Conservation (phyloP, 2,797 vertebrate genomes). For the Malacoctenus gilli region DNA sequence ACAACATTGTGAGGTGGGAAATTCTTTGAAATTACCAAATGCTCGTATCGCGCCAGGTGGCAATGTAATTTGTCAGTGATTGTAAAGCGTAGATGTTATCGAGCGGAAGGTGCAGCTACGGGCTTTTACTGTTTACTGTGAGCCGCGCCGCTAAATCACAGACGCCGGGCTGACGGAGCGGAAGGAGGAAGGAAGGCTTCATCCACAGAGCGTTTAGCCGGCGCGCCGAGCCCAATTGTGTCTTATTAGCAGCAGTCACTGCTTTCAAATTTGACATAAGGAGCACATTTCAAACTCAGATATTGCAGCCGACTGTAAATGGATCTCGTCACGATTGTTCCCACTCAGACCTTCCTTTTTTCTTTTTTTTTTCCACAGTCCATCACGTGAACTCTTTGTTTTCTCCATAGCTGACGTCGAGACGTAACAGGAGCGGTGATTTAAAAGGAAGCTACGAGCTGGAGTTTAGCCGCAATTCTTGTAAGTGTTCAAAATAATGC, state of each 20-base stretch:
- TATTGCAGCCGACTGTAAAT: not conserved
- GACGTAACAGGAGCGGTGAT: too few species aligned
- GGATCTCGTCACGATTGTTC: slow-evolving; percentile 10
- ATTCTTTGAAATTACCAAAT: slow-evolving; percentile 65
- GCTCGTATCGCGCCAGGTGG: slow-evolving; percentile 47
- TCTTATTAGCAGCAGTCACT: slow-evolving; percentile 15
- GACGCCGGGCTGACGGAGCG: slow-evolving; percentile 10
- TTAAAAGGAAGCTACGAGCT: too few species aligned
- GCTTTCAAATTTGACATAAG: slow-evolving; percentile 16
- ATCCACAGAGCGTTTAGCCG: slow-evolving; percentile 5
- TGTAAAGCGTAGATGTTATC: slow-evolving; percentile 43
- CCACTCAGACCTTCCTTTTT: not conserved
- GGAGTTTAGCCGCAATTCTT: too few species aligned
- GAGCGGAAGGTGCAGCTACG: slow-evolving; percentile 1
- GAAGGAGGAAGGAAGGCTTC: slow-evolving; percentile 1
- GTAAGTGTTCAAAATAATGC: too few species aligned
- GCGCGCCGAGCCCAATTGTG: not conserved
- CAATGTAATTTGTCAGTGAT: slow-evolving; percentile 36
- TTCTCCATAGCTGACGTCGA: too few species aligned
- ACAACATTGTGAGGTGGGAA: slow-evolving; percentile 66
- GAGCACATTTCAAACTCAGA: slow-evolving; percentile 3
- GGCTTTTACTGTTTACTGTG: slow-evolving; percentile 9
- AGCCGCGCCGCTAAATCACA: slow-evolving; percentile 4
- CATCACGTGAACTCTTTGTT: slow-evolving; percentile 2
- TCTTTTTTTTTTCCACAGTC: too few species aligned